A percentile compares a stretch with the other conserved stretches of the same genome.
These are phyloP conservation scores for Equus przewalskii DNA, from an alignment of 2,113 vertebrate species.

Conservation along the genomic window DNA sequence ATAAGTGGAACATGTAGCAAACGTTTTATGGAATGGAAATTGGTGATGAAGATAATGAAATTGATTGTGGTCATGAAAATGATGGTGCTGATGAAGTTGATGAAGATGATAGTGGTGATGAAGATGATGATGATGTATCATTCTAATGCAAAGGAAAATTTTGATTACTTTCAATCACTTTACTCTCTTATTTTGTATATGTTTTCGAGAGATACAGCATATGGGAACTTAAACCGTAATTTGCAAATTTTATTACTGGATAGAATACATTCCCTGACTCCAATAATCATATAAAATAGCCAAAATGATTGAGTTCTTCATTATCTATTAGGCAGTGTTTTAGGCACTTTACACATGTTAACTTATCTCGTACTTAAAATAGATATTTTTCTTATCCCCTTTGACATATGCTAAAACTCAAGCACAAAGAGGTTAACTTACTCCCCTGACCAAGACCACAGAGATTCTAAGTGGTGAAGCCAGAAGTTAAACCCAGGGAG, in stretches of 20 bases:
- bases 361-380: constrained; percentile 20
- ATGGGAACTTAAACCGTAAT: not conserved
- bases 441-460: not conserved
- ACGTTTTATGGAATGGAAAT: not conserved
- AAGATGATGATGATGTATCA: not conserved
- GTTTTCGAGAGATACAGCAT: not conserved
- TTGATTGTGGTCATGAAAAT: not conserved
- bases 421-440: not conserved
- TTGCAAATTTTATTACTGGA: not conserved
- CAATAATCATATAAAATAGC: not conserved
- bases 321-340: not conserved
- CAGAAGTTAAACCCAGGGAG: not conserved
- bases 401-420: not conserved
- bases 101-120: not conserved
- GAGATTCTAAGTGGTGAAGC: not conserved
- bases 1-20: not conserved
- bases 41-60: not conserved
- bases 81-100: not conserved
- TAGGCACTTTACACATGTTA: not conserved
- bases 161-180: not conserved
- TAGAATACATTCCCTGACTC: not conserved
- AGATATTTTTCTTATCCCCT: not conserved
- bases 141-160: not conserved
- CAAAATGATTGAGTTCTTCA: not conserved
- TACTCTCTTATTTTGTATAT: not conserved